These are phyloP conservation scores for Drosophila pseudoananassae DNA, from an alignment of 1,140 invertebrate genomes.

Conservation along the genomic window DNA sequence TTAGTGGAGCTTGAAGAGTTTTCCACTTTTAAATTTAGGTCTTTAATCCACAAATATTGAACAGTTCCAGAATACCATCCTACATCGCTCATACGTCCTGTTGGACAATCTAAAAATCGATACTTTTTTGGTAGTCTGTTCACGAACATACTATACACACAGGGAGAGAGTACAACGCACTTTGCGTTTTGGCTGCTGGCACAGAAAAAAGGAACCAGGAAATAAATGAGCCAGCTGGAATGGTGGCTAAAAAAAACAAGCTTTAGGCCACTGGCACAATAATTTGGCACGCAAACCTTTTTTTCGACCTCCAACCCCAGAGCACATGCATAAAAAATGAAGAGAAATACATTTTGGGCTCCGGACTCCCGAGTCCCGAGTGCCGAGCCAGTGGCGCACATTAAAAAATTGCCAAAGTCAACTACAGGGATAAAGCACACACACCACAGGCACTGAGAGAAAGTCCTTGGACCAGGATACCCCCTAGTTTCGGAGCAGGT, in stretches of 20 bases:
- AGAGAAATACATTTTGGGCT: slow-evolving; percentile 70
- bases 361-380: slow-evolving; percentile 10
- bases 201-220: slow-evolving; percentile 21
- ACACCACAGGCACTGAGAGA: slow-evolving; percentile 4
- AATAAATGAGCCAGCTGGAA: slow-evolving; percentile 47
- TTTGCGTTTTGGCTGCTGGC: slow-evolving; percentile 71
- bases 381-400: slow-evolving; percentile 49
- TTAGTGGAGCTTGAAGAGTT: neutral
- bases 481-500: slow-evolving; percentile 43
- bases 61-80: too few species aligned
- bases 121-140: slow-evolving; percentile 37
- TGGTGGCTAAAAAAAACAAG: slow-evolving; percentile 15
- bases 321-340: slow-evolving; percentile 66
- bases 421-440: slow-evolving; percentile 19
- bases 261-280: slow-evolving; percentile 79
- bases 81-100: slow-evolving; percentile 45
- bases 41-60: neutral
- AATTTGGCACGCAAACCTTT: slow-evolving; percentile 80
- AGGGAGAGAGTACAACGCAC: slow-evolving; percentile 70
- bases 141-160: slow-evolving; percentile 11
- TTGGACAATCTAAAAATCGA: slow-evolving; percentile 45
- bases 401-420: slow-evolving; percentile 74
- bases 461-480: neutral
- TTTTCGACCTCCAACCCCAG: slow-evolving; percentile 25
- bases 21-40: neutral